Evolutionary conservation across 2,888 invertebrate genomes (phyloP), one percentile per base, ranked within the genome.

Genomic region (Cecidostiba fungosa): DNA sequence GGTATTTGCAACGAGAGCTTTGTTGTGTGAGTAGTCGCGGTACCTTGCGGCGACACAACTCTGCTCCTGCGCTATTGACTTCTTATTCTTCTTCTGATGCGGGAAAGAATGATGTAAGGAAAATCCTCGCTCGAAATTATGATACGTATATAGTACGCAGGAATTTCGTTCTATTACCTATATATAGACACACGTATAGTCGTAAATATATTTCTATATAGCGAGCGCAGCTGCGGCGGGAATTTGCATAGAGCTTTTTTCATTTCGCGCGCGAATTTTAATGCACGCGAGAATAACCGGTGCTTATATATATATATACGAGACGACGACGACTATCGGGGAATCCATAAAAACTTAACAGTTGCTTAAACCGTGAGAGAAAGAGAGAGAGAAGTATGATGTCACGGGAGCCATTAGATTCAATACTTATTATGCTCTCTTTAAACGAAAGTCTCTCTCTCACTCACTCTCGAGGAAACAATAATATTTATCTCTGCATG

Each of bases 341-440:
- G 32, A 77, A 85, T 70, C 43, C 80, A 62, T 85, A 76, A 80
- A 85, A 85, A 76, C 54, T 78, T 79, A 80, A 76, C 66, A 70
- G 43, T 80, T 73, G 36, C 62, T 62, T 70, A 77, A 77, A 77
- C 76, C 76, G 66, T 36, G 10, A 16, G 50, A 50, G 16, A 50
- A 29, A 12, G 23, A 29, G 16, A 50, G 43, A 12, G 23, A 29
- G 29, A 69, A 54, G 26, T 39, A 69, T 50, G 69, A 66, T 69
- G 79, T 80, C 79, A 59, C 54, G n/a, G 66, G 10, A 73, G 14
- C 29, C 66, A 69, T 74, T 69, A 76, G 69, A 69, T 26, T 59
- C 70, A 12, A 66, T 82, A 69, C 29, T 32, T 43, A 43, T 32
- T 43, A 43, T 43, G 43, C 12, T 10, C 43, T 12, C 43, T 43